phyloP scores from a whole-genome alignment of 2,888 invertebrate genomes.

The Ennomos fuscantarius region DNA sequence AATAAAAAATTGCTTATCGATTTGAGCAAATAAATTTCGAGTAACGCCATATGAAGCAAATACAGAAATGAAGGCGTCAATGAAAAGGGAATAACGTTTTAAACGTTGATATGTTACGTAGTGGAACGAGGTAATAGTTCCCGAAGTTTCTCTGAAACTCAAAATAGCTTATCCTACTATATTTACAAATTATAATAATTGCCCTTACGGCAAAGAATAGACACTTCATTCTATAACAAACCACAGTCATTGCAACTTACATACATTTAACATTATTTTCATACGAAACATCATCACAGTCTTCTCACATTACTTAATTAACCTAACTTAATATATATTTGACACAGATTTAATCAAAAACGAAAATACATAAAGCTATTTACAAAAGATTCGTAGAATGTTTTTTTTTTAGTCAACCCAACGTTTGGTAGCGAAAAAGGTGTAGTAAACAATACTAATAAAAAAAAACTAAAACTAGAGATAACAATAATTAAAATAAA shows the following conservation, averaged over 20 bases:
- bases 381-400: conserved; percentile 33
- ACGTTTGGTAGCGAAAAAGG: not conserved
- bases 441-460: conserved; percentile 7
- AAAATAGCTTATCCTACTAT: conserved; percentile 38
- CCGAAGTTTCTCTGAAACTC: conserved; percentile 49
- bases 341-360: conserved; percentile 50
- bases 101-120: conserved; percentile 62
- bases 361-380: conserved; percentile 31
- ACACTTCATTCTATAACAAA: conserved; percentile 37
- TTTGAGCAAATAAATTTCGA: conserved; percentile 70
- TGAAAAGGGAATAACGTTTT: conserved; percentile 46
- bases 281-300: conserved; percentile 80
- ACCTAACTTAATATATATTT: conserved; percentile 50
- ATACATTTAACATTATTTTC: conserved; percentile 58
- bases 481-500: conserved; percentile 17
- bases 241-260: conserved; percentile 51
- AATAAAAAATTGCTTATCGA: conserved; percentile 61
- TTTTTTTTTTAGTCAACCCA: conserved; percentile 14
- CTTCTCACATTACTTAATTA: conserved; percentile 77
- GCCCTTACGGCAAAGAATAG: conserved; percentile 23
- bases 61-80: conserved; percentile 31
- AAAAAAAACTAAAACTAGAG: conserved; percentile 1
- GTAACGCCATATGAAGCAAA: conserved; percentile 38
- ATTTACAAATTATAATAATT: conserved; percentile 36
- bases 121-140: conserved; percentile 50